phyloP scores from a whole-genome alignment of 2,113 vertebrate species.

The Silurus meridionalis region DNA sequence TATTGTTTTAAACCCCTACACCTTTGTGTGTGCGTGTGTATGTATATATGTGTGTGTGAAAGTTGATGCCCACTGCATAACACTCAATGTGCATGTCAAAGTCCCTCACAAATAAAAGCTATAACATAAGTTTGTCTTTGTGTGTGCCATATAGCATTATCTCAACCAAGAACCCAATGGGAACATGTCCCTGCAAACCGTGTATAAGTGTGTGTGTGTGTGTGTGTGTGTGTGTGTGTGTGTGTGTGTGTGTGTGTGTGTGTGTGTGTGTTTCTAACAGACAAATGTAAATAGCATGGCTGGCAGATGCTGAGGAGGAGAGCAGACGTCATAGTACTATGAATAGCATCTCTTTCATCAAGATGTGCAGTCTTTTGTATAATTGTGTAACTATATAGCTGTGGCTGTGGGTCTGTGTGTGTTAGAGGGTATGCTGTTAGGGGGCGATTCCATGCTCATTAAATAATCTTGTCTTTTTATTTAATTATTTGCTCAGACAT shows the following conservation, averaged over 20 bases:
- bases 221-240: constrained; percentile 10
- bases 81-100: not conserved
- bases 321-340: constrained; percentile 40
- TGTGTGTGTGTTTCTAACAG: constrained; percentile 13
- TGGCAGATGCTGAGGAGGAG: constrained; percentile 43
- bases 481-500: not conserved
- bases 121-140: not conserved
- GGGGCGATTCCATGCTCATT: not conserved
- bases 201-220: not conserved
- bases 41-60: not conserved
- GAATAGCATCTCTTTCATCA: constrained; percentile 39
- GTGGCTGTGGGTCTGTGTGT: not conserved
- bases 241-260: constrained; percentile 25
- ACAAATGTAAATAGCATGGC: constrained; percentile 37
- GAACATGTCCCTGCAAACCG: not conserved
- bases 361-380: constrained; percentile 2
- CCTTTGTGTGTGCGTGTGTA: not conserved
- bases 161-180: not conserved
- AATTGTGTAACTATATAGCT: not conserved
- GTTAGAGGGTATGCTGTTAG: not conserved
- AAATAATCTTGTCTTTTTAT: not conserved
- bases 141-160: not conserved
- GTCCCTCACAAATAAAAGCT: not conserved
- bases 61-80: not conserved
- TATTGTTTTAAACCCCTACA: not conserved